Base-by-base conservation (phyloP, 2,797 vertebrate genomes). In the Argya squamiceps region DNA sequence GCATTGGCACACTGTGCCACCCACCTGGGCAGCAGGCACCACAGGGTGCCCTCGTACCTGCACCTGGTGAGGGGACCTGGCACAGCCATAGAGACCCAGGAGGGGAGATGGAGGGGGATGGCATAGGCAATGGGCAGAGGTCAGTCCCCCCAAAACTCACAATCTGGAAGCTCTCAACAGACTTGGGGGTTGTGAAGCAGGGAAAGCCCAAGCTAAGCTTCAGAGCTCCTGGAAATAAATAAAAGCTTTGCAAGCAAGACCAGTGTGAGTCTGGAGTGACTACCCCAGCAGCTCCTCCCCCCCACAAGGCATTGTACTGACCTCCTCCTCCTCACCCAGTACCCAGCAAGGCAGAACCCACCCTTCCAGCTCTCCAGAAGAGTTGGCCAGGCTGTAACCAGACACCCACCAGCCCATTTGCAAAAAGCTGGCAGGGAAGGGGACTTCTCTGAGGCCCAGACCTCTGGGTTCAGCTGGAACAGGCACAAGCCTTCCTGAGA, bases 191-290 rank as follows among this genome's bases (percentile, higher is more conserved):
- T 84, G 37, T 63, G 64, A 83, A 52, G 49, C 1, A 1, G 41
- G 56, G 26, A 43, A 76, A 88, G 37, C 32, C 69, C 55, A 68
- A 85, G 75, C 70, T 76, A 70, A 55, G 44, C 58, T 76, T 67
- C 52, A 36, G 67, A 87, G 34, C 41, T 80, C 34, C 20, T 19
- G 7, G 52, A 85, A 88, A 91, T 79, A 83, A 95, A 95, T 96
- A 97, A 95, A 97, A 30, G 92, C 89, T 95, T 95, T 47, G 94
- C 88, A 92, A 88, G 41, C 1, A 5, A 86, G 53, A 80, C 27
- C 15, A 37, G 12, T 0, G 0, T 30, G 39, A 58, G 22, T 36
- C 49, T 71, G 49, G 17, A 46, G 39, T 27, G 49, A 83, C 9
- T 15, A 60, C 17, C 22, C 20, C 62, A 55, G 46, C 36, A 58